A percentile compares a stretch with the other conserved stretches of the same genome.
phyloP scores from a whole-genome alignment of 2,797 vertebrate species.

The Rhinoraja longicauda region DNA sequence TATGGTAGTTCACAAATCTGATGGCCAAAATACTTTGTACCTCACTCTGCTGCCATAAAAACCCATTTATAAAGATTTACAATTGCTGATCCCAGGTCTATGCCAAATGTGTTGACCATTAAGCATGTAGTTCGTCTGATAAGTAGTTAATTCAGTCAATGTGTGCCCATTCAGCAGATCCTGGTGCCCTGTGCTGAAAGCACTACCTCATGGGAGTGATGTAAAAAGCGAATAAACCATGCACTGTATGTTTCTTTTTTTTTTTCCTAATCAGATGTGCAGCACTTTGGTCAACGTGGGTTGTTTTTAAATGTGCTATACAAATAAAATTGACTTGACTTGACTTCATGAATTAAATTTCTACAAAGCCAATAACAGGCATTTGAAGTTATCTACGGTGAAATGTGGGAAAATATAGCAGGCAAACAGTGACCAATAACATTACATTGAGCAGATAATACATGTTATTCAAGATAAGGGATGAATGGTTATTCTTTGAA shows the following conservation, averaged over 20 bases:
- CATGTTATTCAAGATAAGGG: neutral
- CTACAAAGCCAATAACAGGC: neutral
- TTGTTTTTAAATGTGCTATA: too few relatives aligned
- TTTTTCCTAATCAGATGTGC: too few relatives aligned
- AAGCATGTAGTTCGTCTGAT: neutral
- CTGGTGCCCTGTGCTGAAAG: neutral
- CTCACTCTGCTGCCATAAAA: neutral
- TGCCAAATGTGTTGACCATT: too few relatives aligned
- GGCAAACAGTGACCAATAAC: neutral
- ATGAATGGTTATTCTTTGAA: neutral
- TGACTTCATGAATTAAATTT: neutral
- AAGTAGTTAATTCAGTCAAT: neutral
- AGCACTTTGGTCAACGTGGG: too few relatives aligned
- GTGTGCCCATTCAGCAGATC: neutral
- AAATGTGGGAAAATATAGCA: neutral
- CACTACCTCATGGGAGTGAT: neutral
- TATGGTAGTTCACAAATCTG: too few relatives aligned
- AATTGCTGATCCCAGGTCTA: neutral
- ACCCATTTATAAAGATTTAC: neutral
- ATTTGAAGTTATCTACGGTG: neutral
- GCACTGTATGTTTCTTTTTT: too few relatives aligned
- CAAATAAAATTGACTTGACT: too few relatives aligned
- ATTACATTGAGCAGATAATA: neutral
- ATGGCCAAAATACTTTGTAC: neutral
- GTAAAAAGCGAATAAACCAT: too few relatives aligned